Conservation (phyloP, 2,888 invertebrate species). For the Tenthredo scrophulariae region DNA sequence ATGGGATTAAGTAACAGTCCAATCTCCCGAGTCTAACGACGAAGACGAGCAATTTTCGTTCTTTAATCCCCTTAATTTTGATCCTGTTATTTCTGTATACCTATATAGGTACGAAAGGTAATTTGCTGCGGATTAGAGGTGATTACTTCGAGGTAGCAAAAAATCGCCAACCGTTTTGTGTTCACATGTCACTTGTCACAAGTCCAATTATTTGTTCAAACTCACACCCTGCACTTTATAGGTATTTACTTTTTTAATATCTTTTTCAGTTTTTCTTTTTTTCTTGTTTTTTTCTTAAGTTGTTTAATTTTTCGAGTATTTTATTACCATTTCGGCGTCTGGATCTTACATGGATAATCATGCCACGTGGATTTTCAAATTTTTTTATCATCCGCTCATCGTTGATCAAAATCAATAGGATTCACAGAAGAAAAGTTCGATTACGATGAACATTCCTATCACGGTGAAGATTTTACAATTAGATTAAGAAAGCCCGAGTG, state of each 20-base stretch:
- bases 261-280: background rate
- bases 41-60: background rate
- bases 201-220: constrained; percentile 19
- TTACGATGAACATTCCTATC: too few species aligned
- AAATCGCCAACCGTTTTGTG: background rate
- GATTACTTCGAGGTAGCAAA: background rate
- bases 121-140: background rate
- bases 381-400: too few species aligned
- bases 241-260: background rate
- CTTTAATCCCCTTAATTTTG: constrained; percentile 31
- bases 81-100: background rate
- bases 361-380: too few species aligned
- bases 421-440: too few species aligned
- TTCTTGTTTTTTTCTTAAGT: background rate
- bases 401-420: too few species aligned
- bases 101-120: background rate
- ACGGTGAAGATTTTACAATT: too few species aligned
- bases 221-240: background rate
- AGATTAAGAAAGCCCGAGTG: too few species aligned
- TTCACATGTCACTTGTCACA: constrained; percentile 16
- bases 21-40: background rate
- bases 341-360: too few species aligned
- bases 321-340: background rate
- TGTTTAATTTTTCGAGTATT: background rate
- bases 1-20: background rate